These are phyloP conservation scores for Solea senegalensis DNA, from an alignment of 2,113 vertebrate genomes.

Conservation along the genomic window DNA sequence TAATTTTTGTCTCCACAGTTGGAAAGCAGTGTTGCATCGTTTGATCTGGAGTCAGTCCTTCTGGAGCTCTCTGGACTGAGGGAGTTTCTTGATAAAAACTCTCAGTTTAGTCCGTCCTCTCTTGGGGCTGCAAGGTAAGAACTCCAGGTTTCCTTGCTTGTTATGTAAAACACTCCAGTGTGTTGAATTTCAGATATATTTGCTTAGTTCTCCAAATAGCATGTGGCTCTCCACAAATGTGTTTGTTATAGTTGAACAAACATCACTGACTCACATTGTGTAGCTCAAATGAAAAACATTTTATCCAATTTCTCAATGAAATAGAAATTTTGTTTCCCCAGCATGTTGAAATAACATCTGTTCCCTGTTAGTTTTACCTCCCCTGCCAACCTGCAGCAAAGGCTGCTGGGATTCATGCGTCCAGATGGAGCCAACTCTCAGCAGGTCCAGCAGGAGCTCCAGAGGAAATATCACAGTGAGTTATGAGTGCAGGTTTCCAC, in stretches of 20 bases:
- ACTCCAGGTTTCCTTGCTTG: not conserved
- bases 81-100: constrained; percentile 95
- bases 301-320: too few relatives aligned
- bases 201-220: too few relatives aligned
- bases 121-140: constrained; percentile 89
- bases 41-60: constrained; percentile 86
- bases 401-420: constrained; percentile 90
- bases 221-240: too few relatives aligned
- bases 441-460: constrained; percentile 95
- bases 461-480: constrained; percentile 94
- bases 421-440: constrained; percentile 91
- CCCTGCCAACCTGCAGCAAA: constrained; percentile 90
- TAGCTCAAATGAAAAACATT: too few relatives aligned
- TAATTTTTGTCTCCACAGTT: constrained; percentile 75
- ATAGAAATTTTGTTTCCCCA: too few relatives aligned
- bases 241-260: too few relatives aligned
- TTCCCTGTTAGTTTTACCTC: constrained; percentile 82
- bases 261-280: too few relatives aligned
- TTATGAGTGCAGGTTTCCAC: constrained; percentile 24
- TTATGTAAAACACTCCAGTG: not conserved
- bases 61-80: constrained; percentile 89
- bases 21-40: constrained; percentile 89
- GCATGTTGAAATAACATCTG: too few relatives aligned
- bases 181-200: too few relatives aligned
- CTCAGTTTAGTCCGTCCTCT: constrained; percentile 90